phyloP scores from a whole-genome alignment of 2,888 invertebrate genomes.

The Rhorus exstirpatorius region DNA sequence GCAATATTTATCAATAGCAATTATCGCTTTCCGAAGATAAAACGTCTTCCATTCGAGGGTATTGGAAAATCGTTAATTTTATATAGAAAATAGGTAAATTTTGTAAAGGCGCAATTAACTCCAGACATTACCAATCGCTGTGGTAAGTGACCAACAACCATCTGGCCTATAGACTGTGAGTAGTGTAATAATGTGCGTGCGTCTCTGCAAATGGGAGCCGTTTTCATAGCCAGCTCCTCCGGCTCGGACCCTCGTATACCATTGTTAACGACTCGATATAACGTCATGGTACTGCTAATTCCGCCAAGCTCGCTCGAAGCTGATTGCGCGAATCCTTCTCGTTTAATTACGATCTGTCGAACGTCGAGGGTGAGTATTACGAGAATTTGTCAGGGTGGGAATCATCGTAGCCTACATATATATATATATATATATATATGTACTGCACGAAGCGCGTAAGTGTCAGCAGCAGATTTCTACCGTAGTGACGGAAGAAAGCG shows the following conservation, averaged over 20 bases:
- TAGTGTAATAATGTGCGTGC: slow-evolving; percentile 8
- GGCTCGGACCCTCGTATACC: slow-evolving; percentile 42
- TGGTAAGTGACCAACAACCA: slow-evolving; percentile 16
- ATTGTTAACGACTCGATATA: slow-evolving; percentile 72
- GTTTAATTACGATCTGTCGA: slow-evolving; percentile 69
- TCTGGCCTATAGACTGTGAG: background rate
- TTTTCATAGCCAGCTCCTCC: slow-evolving; percentile 38
- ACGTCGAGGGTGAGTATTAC: slow-evolving; percentile 44
- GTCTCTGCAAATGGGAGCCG: slow-evolving; percentile 33
- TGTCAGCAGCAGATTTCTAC: slow-evolving; percentile 34
- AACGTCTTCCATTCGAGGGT: background rate
- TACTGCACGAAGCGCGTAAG: background rate
- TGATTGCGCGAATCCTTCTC: slow-evolving; percentile 54
- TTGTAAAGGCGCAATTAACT: background rate
- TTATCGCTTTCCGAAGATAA: background rate
- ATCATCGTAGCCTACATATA: background rate
- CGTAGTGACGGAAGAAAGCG: slow-evolving; percentile 4
- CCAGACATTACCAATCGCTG: background rate
- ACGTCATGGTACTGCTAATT: slow-evolving; percentile 69
- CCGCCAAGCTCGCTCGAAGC: slow-evolving; percentile 42
- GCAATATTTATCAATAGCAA: background rate
- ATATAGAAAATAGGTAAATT: background rate
- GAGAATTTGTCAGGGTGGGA: slow-evolving; percentile 27
- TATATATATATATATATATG: background rate
- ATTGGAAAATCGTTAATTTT: background rate